Evolutionary conservation across 2,113 vertebrate genomes (phyloP), one percentile per base, ranked within the genome.

Genomic region (Pungitius pungitius): DNA sequence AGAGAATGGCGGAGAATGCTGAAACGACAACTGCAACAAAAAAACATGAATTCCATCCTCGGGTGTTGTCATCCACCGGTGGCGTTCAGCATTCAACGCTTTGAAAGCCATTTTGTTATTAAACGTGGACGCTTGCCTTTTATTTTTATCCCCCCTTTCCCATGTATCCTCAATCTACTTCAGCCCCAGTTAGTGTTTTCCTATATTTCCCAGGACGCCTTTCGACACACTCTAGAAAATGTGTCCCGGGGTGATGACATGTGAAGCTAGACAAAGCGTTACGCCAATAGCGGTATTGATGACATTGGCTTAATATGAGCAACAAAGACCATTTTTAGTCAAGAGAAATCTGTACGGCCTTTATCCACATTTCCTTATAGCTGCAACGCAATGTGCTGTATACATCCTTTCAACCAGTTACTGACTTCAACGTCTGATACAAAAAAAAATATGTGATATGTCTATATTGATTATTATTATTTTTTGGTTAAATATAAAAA

Each of bases 131-230:
- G 80, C 71, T 78, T 60, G 39, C 17, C 40, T 69, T 52, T 68
- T 6, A 59, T 13, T 62, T 65, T 49, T 26, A 58, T 58, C 45
- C 15, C 52, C n/a, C 17, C 78, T 51, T 30, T 72, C 63, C 66
- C 66, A 77, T 60, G 66, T 64, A 77, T 60, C 35, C 57, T 77
- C 56, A 61, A 20, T 63, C 58, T 47, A 43, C 45, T 52, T 65
- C 68, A 57, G 66, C 73, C 43, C 69, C 55, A 79, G n/a, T 58
- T 78, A 80, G 57, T 54, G 84, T 81, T 79, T 87, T 88, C 65
- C 76, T 67, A 75, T 83, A 83, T 87, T 86, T 90, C 66, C 72
- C 74, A 84, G 55, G 59, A 83, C 75, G 52, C 58, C 43, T 55
- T 75, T 83, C 20, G 13, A 80, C 33, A 27, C 43, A 30, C 12